Evolutionary conservation across 2,113 vertebrate genomes (phyloP), one percentile per base, ranked within the genome.

Genomic region (Perca fluviatilis): DNA sequence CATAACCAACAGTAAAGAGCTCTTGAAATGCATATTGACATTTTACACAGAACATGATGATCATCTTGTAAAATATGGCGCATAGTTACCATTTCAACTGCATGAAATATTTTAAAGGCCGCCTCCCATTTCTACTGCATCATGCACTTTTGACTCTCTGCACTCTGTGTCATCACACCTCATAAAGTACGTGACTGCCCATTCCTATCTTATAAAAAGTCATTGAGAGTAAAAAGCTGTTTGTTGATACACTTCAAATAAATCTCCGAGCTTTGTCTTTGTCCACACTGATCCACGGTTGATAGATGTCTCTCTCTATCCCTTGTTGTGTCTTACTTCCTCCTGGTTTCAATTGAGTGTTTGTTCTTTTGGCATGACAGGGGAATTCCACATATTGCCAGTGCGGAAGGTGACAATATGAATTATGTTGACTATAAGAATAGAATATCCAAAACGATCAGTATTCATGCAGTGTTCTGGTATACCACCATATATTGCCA

Each of bases 311-410:
- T 16, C 57, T 69, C 40, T 79, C 64, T 27, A 6, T 19, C 33
- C 56, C 43, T 64, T 63, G 36, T 65, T 76, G 43, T 74, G 47
- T 73, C 50, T 63, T 49, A 66, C 73, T 14, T 71, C 66, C 73
- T 81, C 65, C 85, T 92, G 91, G 61, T 90, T 90, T 68, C 87
- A 88, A 89, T 90, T 56, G 46, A 65, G 76, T 53, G 62, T 71
- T 77, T 30, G 76, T 53, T 87, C 47, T 77, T 57, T 63, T 78
- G 83, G 78, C 83, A 10, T 65, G 62, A 57, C 15, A 2, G 53
- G 23, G 74, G 71, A 77, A 74, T 84, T 69, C 68, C 80, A 71
- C 79, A 77, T 60, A n/a, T 73, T 80, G 64, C 51, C 82, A 75
- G n/a, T 4, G 69, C 5, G 1, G 36, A 74, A 53, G 47, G 77